Evolutionary conservation across 2,888 invertebrate genomes (phyloP).

Genomic region (Labia minor): DNA sequence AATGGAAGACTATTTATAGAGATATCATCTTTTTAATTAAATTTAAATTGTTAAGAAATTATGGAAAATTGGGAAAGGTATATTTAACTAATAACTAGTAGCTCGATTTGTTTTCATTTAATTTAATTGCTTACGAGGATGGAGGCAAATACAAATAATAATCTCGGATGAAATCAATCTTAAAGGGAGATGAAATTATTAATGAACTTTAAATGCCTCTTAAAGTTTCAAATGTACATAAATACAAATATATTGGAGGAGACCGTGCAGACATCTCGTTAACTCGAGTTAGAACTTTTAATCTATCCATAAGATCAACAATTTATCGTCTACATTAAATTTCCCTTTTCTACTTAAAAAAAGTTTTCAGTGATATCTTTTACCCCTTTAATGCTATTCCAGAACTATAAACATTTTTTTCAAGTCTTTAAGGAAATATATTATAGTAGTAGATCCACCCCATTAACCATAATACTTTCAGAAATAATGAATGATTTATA

Average conservation of each 20-base stretch:
- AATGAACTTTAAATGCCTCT: constrained; percentile 1
- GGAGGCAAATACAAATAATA: neutral
- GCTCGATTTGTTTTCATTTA: no score
- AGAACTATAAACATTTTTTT: neutral
- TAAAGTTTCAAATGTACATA: constrained; percentile 1
- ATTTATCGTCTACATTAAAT: constrained; percentile 13
- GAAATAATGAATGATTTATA: neutral
- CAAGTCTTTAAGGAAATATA: neutral
- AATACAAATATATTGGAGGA: neutral
- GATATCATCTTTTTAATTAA: no score
- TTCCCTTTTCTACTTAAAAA: neutral
- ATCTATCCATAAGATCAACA: constrained; percentile 7
- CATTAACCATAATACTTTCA: neutral
- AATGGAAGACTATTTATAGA: no score
- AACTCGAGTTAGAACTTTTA: neutral
- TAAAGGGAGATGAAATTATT: neutral
- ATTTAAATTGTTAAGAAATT: no score
- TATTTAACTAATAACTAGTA: no score
- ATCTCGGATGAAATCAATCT: neutral
- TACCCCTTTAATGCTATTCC: neutral
- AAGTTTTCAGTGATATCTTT: neutral
- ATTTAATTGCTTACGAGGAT: neutral
- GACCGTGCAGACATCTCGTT: neutral
- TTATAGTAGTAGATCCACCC: neutral
- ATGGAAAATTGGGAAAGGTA: no score